Conservation (phyloP, 1,140 invertebrate genomes). For the Lepidurus packardi region DNA sequence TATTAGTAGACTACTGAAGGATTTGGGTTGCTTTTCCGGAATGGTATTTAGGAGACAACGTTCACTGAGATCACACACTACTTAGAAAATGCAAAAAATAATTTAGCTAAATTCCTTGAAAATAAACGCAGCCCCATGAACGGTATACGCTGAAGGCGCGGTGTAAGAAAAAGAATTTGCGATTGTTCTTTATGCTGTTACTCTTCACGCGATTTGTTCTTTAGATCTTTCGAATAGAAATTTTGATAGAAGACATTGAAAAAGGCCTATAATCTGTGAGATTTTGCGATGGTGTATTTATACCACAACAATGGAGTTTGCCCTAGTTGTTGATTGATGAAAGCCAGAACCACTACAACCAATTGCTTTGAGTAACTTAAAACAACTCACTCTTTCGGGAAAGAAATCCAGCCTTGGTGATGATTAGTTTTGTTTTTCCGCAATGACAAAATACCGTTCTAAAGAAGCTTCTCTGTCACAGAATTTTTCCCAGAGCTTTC, state of each 20-base stretch:
- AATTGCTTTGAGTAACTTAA: background rate
- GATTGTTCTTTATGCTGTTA: background rate
- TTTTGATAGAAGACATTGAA: background rate
- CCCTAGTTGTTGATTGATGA: constrained; percentile 5
- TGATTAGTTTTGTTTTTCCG: background rate
- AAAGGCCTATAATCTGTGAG: background rate
- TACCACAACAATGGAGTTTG: background rate
- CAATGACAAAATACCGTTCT: background rate
- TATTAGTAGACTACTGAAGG: background rate
- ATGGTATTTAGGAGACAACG: background rate
- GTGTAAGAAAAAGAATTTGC: background rate
- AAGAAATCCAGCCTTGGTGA: background rate
- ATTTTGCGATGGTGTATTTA: constrained; percentile 6
- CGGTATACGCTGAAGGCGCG: background rate
- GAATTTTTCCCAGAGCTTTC: constrained; percentile 18
- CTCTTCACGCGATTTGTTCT: background rate
- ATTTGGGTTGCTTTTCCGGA: background rate
- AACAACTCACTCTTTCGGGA: background rate
- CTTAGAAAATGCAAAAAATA: background rate
- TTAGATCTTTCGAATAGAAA: background rate
- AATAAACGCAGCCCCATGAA: background rate
- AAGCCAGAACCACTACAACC: constrained; percentile 14
- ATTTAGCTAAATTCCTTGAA: background rate
- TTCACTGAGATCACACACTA: background rate
- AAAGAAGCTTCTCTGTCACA: background rate